Percentiles rank a stretch among this genome's conserved stretches.
Conservation (phyloP, 1,140 invertebrate species). For the Psix sp. region DNA sequence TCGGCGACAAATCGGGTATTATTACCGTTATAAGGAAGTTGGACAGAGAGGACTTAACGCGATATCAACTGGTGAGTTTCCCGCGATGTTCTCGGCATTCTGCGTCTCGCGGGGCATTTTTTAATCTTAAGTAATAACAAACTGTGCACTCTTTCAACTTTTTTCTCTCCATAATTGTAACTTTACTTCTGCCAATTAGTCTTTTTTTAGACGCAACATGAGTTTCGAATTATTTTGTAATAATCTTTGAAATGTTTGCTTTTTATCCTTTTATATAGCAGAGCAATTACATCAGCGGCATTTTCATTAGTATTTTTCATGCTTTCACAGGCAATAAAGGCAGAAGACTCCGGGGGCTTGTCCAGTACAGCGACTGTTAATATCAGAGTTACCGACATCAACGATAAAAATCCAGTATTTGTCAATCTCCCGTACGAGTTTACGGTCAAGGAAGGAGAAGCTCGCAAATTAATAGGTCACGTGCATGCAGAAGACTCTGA, state of each 20-base stretch:
- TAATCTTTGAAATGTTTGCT: background rate
- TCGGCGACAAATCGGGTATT: slow-evolving; percentile 88
- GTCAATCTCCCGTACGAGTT: slow-evolving; percentile 87
- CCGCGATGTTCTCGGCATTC: slow-evolving; percentile 28
- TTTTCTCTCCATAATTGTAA: background rate
- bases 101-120: slow-evolving; percentile 25
- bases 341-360: slow-evolving; percentile 89
- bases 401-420: slow-evolving; percentile 92
- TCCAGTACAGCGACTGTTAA: slow-evolving; percentile 89
- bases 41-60: slow-evolving; percentile 90
- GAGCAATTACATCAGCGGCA: background rate
- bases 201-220: background rate
- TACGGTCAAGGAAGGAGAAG: slow-evolving; percentile 87
- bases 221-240: background rate
- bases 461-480: slow-evolving; percentile 83
- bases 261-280: no score
- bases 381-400: slow-evolving; percentile 92
- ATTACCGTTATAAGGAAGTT: slow-evolving; percentile 89
- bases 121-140: slow-evolving; percentile 4
- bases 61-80: slow-evolving; percentile 86
- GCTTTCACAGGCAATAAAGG: slow-evolving; percentile 83
- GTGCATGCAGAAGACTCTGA: slow-evolving; percentile 91
- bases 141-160: no score
- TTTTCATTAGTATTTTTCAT: background rate
- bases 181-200: no score